Evolutionary conservation across 2,888 invertebrate species (phyloP).

Genomic region (Tinea trinotella): DNA sequence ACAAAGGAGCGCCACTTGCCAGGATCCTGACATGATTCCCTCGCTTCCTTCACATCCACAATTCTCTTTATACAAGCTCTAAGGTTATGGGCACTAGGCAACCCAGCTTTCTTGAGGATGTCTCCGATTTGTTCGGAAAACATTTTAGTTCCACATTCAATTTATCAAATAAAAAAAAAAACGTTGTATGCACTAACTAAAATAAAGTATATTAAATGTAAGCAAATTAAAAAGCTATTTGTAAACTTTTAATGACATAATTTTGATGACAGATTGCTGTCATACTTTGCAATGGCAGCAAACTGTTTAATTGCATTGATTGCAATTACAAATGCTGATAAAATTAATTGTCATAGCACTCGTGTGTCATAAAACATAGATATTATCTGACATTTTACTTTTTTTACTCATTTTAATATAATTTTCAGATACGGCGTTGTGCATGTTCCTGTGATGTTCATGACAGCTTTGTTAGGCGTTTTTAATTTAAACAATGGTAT

Average conservation of each 20-base stretch:
- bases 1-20: no score
- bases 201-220: neutral
- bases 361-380: neutral
- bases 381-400: slow-evolving; percentile 8
- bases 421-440: neutral
- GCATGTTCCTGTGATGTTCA: neutral
- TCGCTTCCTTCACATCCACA: no score
- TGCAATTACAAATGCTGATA: slow-evolving; percentile 1
- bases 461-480: no score
- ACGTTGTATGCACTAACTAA: neutral
- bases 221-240: neutral
- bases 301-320: neutral
- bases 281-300: neutral
- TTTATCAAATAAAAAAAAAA: no score
- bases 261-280: slow-evolving; percentile 16
- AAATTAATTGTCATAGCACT: neutral
- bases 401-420: neutral
- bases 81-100: no score
- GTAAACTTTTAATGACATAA: neutral
- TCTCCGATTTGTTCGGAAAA: no score
- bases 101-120: no score
- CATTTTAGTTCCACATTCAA: no score
- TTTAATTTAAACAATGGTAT: no score
- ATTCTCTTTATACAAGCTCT: no score
- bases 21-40: no score